These are phyloP conservation scores for Manis crassicaudata DNA, from an alignment of 2,797 vertebrate genomes.

Conservation along the genomic window DNA sequence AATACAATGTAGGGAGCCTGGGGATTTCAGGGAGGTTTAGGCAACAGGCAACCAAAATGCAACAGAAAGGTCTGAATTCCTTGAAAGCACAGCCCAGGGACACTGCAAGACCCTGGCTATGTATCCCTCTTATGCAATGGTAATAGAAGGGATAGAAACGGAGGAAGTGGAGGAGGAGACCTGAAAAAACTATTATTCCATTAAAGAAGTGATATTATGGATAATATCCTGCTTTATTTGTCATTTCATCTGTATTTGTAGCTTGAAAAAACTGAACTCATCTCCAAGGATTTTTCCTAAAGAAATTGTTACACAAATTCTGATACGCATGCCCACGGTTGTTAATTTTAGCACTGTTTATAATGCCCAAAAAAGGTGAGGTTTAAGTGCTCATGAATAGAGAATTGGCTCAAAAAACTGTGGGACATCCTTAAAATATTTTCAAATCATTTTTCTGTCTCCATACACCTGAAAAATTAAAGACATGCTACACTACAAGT, in stretches of 20 bases:
- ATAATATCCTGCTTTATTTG: background rate
- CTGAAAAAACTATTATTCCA: background rate
- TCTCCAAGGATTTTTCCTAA: background rate
- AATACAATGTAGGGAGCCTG: background rate
- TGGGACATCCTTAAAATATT: background rate
- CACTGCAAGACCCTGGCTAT: background rate
- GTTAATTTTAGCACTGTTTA: background rate
- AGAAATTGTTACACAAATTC: background rate
- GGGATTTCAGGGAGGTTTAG: background rate
- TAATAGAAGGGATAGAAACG: background rate
- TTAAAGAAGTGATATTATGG: background rate
- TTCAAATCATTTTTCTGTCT: background rate
- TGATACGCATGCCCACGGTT: background rate
- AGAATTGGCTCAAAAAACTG: background rate
- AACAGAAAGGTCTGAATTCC: background rate
- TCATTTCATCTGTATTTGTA: background rate
- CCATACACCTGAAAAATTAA: background rate
- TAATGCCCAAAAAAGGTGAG: background rate
- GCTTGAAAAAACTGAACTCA: background rate
- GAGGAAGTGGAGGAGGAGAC: background rate
- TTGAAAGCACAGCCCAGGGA: background rate
- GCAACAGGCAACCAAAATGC: background rate
- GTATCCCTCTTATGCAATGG: background rate
- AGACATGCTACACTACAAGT: background rate
- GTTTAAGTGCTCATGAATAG: background rate